These are phyloP conservation scores for Tachycineta bicolor DNA, from an alignment of 2,113 vertebrate species.

Conservation along the genomic window DNA sequence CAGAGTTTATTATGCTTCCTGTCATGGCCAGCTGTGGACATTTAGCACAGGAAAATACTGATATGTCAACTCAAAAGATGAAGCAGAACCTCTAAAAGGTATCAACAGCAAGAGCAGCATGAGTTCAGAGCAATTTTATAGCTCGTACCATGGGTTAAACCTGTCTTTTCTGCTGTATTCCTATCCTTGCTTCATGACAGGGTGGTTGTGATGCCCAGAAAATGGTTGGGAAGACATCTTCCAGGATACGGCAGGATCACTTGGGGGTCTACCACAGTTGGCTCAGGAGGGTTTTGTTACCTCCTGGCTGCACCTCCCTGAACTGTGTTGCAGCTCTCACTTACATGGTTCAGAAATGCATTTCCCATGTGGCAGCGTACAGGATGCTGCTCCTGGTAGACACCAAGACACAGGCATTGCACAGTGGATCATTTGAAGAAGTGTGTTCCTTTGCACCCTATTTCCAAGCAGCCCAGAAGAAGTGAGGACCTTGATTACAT, in stretches of 20 bases:
- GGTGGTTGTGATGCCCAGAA: background rate
- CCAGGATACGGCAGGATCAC: background rate
- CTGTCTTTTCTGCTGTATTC: background rate
- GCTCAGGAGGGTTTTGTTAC: background rate
- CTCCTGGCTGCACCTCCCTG: background rate
- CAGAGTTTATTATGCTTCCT: background rate
- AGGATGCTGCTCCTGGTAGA: background rate
- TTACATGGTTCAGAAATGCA: background rate
- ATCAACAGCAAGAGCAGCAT: background rate
- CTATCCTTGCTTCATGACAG: background rate
- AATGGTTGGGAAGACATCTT: background rate
- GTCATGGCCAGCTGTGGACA: background rate
- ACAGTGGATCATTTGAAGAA: background rate
- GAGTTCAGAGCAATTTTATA: background rate
- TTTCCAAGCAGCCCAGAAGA: background rate
- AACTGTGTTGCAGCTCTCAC: background rate
- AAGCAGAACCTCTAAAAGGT: background rate
- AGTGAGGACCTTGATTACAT: background rate
- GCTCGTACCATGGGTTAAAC: background rate
- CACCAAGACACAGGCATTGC: background rate
- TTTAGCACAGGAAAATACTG: background rate
- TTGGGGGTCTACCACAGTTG: background rate
- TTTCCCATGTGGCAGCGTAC: background rate
- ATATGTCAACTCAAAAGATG: background rate
- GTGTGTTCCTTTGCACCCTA: background rate